A percentile compares a stretch with the other conserved stretches of the same genome.
Conservation (phyloP, 2,113 vertebrate species). For the human (Homo sapiens) region DNA sequence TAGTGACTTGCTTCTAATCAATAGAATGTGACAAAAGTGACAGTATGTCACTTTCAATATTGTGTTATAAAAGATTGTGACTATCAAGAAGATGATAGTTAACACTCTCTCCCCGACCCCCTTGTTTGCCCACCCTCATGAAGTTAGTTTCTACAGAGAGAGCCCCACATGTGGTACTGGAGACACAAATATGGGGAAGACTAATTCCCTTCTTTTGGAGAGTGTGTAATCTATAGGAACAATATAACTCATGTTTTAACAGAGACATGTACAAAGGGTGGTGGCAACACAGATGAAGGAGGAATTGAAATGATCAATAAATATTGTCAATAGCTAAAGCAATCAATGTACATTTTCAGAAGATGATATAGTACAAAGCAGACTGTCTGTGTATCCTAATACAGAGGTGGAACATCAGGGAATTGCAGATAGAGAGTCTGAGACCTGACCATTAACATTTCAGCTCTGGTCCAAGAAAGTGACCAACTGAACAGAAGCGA, state of each 20-base stretch:
- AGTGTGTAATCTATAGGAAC: background rate
- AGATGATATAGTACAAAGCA: background rate
- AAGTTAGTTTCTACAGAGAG: background rate
- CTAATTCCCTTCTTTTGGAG: background rate
- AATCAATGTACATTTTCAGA: background rate
- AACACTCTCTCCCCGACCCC: background rate
- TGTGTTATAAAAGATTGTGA: background rate
- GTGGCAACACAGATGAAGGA: background rate
- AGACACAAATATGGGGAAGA: background rate
- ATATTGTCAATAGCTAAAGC: background rate
- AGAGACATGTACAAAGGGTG: background rate
- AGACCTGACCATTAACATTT: background rate
- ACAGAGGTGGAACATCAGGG: background rate
- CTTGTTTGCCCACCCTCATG: background rate
- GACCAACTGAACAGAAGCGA: background rate
- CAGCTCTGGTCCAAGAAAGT: slow-evolving; percentile 11
- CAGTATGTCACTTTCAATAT: background rate
- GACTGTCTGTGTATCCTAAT: background rate
- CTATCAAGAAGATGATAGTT: background rate
- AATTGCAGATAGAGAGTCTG: background rate
- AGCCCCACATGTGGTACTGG: background rate
- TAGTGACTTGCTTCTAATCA: background rate
- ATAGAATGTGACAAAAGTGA: background rate
- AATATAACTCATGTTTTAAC: background rate
- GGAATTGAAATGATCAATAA: background rate